Base-by-base conservation (phyloP, 1,140 invertebrate species). In the Aporrectodea caliginosa region DNA sequence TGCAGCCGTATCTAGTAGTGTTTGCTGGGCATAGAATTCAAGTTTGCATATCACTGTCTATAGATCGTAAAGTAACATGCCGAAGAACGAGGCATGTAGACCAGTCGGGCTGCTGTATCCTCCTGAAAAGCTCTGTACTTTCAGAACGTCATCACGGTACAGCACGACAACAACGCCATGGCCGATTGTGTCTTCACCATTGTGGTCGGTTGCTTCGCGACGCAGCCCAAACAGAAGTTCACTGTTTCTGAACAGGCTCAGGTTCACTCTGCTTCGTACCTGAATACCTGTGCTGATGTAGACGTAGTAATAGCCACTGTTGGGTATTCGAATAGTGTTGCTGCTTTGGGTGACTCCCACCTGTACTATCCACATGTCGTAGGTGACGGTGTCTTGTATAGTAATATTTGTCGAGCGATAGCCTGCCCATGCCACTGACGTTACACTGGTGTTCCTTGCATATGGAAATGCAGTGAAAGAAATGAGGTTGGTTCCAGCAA, bases 1-100 rank as follows among this genome's bases (percentile, higher is more conserved):
- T n/a, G n/a, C n/a, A n/a, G n/a, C n/a, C n/a, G n/a, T n/a, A n/a
- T n/a, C n/a, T n/a, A n/a, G n/a, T n/a, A n/a, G n/a, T n/a, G n/a
- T n/a, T n/a, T n/a, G n/a, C n/a, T n/a, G n/a, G n/a, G n/a, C n/a
- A n/a, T n/a, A n/a, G n/a, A n/a, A n/a, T n/a, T n/a, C n/a, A n/a
- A n/a, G n/a, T n/a, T n/a, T n/a, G n/a, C n/a, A n/a, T n/a, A n/a
- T n/a, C n/a, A n/a, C n/a, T 32, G 31, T 14, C 14, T 72, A 29
- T 6, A 12, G 27, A 29, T 72, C n/a, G 27, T 72, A 72, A 6
- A 72, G 70, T 27, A 6, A 76, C 6, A 76, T 35, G 33, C 75
- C 75, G 27, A 76, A 76, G 43, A 76, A 76, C n/a, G 75, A 76
- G 22, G 75, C 35, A 30, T 76, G 75, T 12, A 29, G 43, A 58